These are phyloP conservation scores for Tachypleus tridentatus DNA, from an alignment of 1,140 invertebrate species.

Conservation along the genomic window DNA sequence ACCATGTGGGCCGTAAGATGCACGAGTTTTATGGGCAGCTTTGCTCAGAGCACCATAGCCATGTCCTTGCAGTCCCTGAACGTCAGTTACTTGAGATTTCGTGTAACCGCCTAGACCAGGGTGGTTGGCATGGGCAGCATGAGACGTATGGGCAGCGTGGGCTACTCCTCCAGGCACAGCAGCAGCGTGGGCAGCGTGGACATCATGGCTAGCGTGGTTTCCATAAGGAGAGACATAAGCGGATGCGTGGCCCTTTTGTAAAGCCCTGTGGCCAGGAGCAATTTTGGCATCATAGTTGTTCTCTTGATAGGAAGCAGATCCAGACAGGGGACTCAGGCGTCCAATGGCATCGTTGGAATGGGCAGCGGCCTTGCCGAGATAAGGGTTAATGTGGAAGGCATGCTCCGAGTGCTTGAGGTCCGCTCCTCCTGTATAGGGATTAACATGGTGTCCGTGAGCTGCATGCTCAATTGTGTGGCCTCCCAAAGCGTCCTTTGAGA, in stretches of 20 bases:
- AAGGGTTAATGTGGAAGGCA: constrained; percentile 21
- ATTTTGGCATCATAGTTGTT: constrained; percentile 16
- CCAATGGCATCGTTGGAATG: constrained; percentile 16
- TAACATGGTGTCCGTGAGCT: constrained; percentile 13
- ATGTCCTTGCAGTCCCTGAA: constrained; percentile 10
- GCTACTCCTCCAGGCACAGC: constrained; percentile 15
- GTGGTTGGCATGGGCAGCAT: constrained; percentile 12
- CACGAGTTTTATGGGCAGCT: constrained; percentile 4
- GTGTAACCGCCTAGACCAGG: constrained; percentile 3
- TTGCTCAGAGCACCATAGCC: constrained; percentile 15
- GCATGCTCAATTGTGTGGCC: constrained; percentile 15
- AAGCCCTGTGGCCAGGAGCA: constrained; percentile 12
- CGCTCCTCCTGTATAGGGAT: constrained; percentile 15
- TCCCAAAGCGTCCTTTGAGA: constrained; percentile 12
- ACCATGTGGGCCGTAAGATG: constrained; percentile 13
- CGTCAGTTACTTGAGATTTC: background rate
- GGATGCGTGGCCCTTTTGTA: constrained; percentile 8
- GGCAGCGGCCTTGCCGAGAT: constrained; percentile 14
- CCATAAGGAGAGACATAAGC: constrained; percentile 12
- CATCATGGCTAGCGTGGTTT: constrained; percentile 13
- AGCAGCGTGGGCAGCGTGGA: constrained; percentile 13
- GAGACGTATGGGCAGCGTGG: constrained; percentile 11
- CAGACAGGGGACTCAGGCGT: background rate
- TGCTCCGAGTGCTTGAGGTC: constrained; percentile 16
- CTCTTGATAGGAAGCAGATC: constrained; percentile 12